Percentiles rank a stretch among this genome's conserved stretches.
Conservation (phyloP, 2,888 invertebrate species). For the Eristalinus aeneus region DNA sequence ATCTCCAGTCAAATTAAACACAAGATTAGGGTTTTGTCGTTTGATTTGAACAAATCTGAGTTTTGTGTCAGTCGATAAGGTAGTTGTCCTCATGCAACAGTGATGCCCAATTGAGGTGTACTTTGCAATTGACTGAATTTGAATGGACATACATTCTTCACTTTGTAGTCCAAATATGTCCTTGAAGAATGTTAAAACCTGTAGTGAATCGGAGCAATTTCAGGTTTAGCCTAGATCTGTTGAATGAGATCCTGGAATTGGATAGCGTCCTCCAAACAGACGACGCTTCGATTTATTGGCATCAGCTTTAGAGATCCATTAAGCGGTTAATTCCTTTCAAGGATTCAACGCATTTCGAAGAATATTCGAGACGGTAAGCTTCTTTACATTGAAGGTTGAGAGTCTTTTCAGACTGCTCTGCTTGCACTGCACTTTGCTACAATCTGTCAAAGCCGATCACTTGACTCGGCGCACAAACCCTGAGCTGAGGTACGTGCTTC, state of each 20-base stretch:
- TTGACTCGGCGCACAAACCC: background rate
- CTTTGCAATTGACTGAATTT: background rate
- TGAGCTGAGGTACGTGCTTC: conserved; percentile 12
- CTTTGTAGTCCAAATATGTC: too few relatives aligned
- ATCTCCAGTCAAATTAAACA: background rate
- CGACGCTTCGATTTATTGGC: too few relatives aligned
- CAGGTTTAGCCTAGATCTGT: too few relatives aligned
- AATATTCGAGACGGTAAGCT: too few relatives aligned
- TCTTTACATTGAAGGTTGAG: too few relatives aligned
- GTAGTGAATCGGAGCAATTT: too few relatives aligned
- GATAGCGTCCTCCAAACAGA: too few relatives aligned
- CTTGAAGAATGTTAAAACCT: too few relatives aligned
- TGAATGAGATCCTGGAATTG: too few relatives aligned
- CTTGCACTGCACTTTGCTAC: background rate
- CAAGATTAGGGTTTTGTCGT: background rate
- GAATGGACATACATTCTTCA: background rate
- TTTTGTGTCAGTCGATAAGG: background rate
- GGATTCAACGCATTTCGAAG: too few relatives aligned
- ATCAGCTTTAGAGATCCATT: too few relatives aligned
- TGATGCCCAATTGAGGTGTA: background rate
- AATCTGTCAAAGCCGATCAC: background rate
- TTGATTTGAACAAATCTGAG: background rate
- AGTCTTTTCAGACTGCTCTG: background rate
- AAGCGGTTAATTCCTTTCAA: too few relatives aligned
- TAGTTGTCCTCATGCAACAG: background rate